Evolutionary conservation across 2,797 vertebrate genomes (phyloP).

Genomic region (Trachurus trachurus): DNA sequence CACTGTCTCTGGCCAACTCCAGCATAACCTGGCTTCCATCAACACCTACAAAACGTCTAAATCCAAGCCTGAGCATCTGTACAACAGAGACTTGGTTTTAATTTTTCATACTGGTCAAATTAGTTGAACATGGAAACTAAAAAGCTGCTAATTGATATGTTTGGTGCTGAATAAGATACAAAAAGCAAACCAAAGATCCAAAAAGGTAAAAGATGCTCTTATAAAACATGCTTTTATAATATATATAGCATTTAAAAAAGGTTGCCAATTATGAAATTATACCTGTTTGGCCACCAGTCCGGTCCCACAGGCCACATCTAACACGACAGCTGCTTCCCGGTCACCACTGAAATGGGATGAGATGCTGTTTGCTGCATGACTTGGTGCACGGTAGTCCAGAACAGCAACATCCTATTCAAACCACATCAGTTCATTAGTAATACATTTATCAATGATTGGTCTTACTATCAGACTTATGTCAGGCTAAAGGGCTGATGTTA

Average conservation of each 20-base stretch:
- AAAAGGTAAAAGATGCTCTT: not conserved
- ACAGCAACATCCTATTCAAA: constrained; percentile 86
- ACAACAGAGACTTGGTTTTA: constrained; percentile 21
- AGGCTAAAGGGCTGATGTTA: too few relatives aligned
- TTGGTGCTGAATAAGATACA: not conserved
- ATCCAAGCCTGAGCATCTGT: constrained; percentile 89
- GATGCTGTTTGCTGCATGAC: constrained; percentile 85
- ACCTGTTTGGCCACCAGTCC: constrained; percentile 90
- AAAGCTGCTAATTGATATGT: not conserved
- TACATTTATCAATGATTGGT: not conserved
- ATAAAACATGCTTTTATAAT: too few relatives aligned
- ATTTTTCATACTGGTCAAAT: constrained; percentile 20
- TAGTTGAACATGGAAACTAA: not conserved
- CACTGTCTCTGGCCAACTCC: constrained; percentile 79
- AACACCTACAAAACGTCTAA: constrained; percentile 89
- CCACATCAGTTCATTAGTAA: not conserved
- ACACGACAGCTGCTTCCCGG: constrained; percentile 78
- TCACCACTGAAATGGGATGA: constrained; percentile 77
- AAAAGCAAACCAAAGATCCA: not conserved
- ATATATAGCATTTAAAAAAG: not conserved
- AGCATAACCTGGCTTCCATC: constrained; percentile 92
- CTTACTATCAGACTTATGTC: not conserved
- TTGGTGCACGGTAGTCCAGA: constrained; percentile 90
- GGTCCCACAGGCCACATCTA: constrained; percentile 95
- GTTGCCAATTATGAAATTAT: not conserved